phyloP scores from a whole-genome alignment of 2,797 vertebrate genomes.

The Onychomys torridus region DNA sequence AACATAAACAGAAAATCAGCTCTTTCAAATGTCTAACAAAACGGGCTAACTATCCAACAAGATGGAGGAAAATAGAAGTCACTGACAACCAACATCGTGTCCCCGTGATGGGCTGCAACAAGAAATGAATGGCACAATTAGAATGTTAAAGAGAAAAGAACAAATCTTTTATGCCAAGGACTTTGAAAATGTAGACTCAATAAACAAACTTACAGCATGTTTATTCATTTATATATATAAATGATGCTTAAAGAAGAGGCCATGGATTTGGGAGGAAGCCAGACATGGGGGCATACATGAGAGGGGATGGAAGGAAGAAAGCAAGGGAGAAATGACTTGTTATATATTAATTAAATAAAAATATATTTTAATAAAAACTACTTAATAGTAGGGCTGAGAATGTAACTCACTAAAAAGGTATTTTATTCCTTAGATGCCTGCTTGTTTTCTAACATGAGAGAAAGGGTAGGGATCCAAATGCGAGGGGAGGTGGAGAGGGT shows the following conservation, averaged over 20 bases:
- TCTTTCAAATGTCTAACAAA: not conserved
- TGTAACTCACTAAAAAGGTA: not conserved
- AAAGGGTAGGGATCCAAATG: not conserved
- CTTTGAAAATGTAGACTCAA: constrained; percentile 35
- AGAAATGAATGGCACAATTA: not conserved
- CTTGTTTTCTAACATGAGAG: not conserved
- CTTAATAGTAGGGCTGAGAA: not conserved
- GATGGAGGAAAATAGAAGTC: not conserved
- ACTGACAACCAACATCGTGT: not conserved
- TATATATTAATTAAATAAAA: not conserved
- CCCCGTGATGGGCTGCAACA: not conserved
- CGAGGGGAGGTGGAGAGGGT: not conserved
- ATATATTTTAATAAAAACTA: not conserved
- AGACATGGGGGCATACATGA: not conserved
- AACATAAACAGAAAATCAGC: not conserved
- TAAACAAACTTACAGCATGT: not conserved
- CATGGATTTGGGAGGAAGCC: not conserved
- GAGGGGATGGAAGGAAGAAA: not conserved
- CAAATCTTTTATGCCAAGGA: not conserved
- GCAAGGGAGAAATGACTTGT: not conserved
- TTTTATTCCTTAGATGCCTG: not conserved
- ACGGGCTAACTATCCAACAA: not conserved
- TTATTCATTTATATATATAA: not conserved
- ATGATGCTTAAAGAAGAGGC: not conserved
- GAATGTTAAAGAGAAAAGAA: not conserved